Conservation (phyloP, 1,140 invertebrate genomes). For the Nasonia giraulti region DNA sequence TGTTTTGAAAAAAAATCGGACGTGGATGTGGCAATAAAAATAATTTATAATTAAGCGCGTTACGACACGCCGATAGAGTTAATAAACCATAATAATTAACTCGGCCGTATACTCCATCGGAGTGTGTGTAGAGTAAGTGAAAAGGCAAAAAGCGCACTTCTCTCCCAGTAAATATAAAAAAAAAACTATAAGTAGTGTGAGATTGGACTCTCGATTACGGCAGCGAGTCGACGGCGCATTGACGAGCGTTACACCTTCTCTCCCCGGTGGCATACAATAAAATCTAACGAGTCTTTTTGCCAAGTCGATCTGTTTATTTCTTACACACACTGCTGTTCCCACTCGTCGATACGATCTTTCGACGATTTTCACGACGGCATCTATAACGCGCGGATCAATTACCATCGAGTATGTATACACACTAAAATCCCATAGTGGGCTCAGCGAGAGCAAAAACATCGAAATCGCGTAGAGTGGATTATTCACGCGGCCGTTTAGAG, state of each 20-base stretch:
- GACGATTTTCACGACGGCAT: background rate
- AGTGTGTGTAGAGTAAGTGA: background rate
- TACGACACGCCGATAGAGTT: background rate
- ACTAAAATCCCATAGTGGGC: no score
- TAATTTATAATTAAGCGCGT: background rate
- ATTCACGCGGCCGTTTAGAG: background rate
- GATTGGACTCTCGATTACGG: slow-evolving; percentile 23
- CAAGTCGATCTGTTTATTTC: slow-evolving; percentile 1
- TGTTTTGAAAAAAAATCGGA: no score
- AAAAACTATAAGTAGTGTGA: background rate
- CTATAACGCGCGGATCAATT: no score
- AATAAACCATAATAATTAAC: slow-evolving; percentile 5
- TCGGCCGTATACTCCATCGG: background rate
- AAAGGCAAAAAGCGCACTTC: background rate
- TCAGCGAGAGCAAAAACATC: background rate
- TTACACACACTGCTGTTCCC: background rate
- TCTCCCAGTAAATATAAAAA: no score
- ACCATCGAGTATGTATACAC: no score
- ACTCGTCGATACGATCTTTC: slow-evolving; percentile 3
- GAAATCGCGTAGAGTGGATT: background rate
- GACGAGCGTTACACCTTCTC: slow-evolving; percentile 2
- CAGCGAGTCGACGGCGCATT: background rate
- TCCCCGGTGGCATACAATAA: slow-evolving; percentile 39
- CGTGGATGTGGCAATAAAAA: background rate
- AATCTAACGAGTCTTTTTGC: slow-evolving; percentile 31